A percentile compares a stretch with the other conserved stretches of the same genome.
Conservation (phyloP, 1,140 invertebrate species). For the Brachionus sp. region DNA sequence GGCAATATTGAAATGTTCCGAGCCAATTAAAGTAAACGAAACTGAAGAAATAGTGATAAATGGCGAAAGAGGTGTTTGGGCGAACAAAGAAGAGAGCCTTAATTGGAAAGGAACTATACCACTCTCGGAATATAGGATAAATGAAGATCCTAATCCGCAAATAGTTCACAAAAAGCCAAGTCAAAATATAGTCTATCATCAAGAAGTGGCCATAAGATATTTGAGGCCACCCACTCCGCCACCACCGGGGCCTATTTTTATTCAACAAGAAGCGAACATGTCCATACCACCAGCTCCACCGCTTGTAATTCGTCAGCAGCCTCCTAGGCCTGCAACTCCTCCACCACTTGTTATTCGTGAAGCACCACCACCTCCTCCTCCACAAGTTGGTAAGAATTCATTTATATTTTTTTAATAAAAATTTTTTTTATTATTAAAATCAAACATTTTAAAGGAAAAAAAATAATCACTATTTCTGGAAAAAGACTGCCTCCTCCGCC, state of each 20-base stretch:
- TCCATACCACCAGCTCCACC: conserved; percentile 9
- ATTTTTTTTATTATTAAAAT: background rate
- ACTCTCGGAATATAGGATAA: conserved; percentile 32
- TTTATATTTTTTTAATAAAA: background rate
- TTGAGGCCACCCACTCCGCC: conserved; percentile 44
- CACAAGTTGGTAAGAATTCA: background rate
- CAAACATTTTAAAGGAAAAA: background rate
- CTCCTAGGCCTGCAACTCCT: conserved; percentile 19
- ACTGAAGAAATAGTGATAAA: conserved; percentile 22
- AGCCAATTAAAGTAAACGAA: conserved; percentile 4
- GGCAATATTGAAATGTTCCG: conserved; percentile 12
- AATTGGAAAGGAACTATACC: conserved; percentile 31
- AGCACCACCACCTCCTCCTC: conserved; percentile 30
- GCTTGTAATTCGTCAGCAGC: conserved; percentile 31
- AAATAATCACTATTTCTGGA: conserved; percentile 15
- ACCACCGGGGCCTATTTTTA: conserved; percentile 37
- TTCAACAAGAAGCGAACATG: background rate
- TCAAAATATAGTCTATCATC: conserved; percentile 4
- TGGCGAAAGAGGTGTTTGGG: conserved; percentile 7
- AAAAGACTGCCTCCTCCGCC: conserved; percentile 44
- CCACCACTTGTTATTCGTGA: conserved; percentile 45
- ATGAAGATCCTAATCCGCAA: conserved; percentile 41
- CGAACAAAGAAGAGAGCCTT: conserved; percentile 17
- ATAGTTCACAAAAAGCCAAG: conserved; percentile 20
- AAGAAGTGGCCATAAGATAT: conserved; percentile 45